Evolutionary conservation across 2,113 vertebrate genomes (phyloP), one percentile per base, ranked within the genome.

Genomic region (Pontoporia blainvillei): DNA sequence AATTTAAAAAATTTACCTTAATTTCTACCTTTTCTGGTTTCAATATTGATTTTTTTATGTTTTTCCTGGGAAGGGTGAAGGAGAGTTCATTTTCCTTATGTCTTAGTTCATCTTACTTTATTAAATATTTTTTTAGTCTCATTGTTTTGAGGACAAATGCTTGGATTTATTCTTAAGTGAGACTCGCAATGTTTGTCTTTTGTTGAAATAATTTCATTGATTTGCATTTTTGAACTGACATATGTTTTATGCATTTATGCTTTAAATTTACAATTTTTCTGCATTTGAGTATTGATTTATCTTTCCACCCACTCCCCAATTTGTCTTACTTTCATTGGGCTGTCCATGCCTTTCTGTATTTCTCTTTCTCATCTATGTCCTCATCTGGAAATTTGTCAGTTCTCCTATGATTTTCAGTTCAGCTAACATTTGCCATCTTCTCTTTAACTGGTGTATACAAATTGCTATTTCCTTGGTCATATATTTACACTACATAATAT

Each of bases 231-330:
- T 73, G 57, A 73, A 59, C 57, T 44, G 8, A 46, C 8, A 66
- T 20, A 66, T 20, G 20, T 21, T 39, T 75, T 57, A 76, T 57
- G 14, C 4, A 8, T 44, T n/a, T 54, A 44, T 86, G 39, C 21
- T n/a, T 76, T 78, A 78, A 78, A 36, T 78, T n/a, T 46, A 11
- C 25, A 57, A 44, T 2, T 27, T 86, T 76, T 76, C 23, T 78
- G 31, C 3, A 29, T 13, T 67, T 57, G 15, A 10, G 11, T 44
- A 1, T 57, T 78, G 14, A 44, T 34, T 25, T 41, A 39, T 17
- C 31, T 66, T 6, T 25, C 3, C 3, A 21, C 1, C 21, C 34
- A 8, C 31, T 23, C 11, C 31, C 34, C 2, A n/a, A 5, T 49
- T 36, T 72, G 27, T 21, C 10, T 78, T 67, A 57, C 14, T 23